Evolutionary conservation across 2,888 invertebrate genomes (phyloP).

Genomic region (Euzophera pinguis): DNA sequence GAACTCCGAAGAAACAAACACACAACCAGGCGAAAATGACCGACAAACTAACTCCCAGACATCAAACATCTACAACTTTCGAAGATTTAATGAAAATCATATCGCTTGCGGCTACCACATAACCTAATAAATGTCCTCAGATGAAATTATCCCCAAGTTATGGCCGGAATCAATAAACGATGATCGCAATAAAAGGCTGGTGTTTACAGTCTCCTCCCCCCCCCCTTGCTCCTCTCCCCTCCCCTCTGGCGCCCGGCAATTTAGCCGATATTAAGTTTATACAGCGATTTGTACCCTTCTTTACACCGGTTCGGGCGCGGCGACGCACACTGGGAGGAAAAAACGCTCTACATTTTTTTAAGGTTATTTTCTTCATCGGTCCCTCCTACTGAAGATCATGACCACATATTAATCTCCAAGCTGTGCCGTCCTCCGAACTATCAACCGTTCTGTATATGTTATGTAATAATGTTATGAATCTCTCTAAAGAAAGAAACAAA

Average conservation of each 20-base stretch:
- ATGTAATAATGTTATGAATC: no score
- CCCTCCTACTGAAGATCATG: no score
- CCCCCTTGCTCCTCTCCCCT: slow-evolving; percentile 20
- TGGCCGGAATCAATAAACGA: slow-evolving; percentile 70
- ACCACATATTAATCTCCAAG: no score
- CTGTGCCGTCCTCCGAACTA: no score
- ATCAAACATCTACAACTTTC: background rate
- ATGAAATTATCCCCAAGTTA: slow-evolving; percentile 61
- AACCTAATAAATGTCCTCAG: slow-evolving; percentile 13
- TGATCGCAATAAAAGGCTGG: slow-evolving; percentile 67
- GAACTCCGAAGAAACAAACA: no score
- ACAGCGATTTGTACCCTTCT: slow-evolving; percentile 75
- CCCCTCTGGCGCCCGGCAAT: slow-evolving; percentile 55
- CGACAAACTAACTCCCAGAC: background rate
- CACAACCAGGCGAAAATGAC: no score
- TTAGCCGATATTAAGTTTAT: slow-evolving; percentile 76
- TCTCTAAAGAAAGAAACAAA: no score
- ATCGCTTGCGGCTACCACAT: slow-evolving; percentile 3
- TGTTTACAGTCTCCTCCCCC: slow-evolving; percentile 47
- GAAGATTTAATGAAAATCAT: background rate
- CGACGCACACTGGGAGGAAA: slow-evolving; percentile 23
- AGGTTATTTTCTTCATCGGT: no score
- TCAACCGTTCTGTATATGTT: no score
- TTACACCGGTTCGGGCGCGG: slow-evolving; percentile 47
- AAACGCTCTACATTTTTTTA: background rate